These are phyloP conservation scores for Hycleus cichorii DNA, from an alignment of 1,140 invertebrate genomes.

Conservation along the genomic window DNA sequence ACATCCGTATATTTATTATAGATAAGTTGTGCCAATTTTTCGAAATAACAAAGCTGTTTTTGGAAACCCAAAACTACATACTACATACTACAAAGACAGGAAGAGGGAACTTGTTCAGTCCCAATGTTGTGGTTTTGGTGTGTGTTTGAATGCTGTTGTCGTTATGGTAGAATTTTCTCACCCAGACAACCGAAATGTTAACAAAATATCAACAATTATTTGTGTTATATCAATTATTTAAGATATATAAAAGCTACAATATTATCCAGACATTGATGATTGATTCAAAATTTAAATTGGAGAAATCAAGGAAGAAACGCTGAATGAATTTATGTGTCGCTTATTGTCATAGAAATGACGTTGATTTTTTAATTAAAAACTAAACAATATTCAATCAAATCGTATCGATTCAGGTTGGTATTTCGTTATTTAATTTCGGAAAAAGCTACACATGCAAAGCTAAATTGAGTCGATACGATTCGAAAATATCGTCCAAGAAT, in stretches of 20 bases:
- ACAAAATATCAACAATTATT: background rate
- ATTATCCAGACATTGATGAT: background rate
- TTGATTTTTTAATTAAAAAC: background rate
- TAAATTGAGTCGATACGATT: no score
- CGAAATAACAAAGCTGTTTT: conserved; percentile 11
- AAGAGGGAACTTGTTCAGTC: background rate
- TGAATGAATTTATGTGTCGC: no score
- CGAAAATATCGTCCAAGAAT: no score
- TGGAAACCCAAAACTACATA: conserved; percentile 5
- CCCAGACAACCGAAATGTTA: no score
- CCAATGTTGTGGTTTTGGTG: background rate
- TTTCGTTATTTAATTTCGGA: no score
- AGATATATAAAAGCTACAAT: background rate
- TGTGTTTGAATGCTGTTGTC: background rate
- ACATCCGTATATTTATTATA: background rate
- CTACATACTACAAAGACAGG: background rate
- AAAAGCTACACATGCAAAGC: no score
- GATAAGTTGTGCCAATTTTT: conserved; percentile 17
- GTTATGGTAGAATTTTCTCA: no score
- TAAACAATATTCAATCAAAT: background rate
- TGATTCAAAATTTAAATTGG: no score
- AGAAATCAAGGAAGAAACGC: no score
- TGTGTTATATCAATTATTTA: background rate
- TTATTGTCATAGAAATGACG: no score
- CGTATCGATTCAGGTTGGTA: background rate